A percentile compares a stretch with the other conserved stretches of the same genome.
These are phyloP conservation scores for Lumbricus terrestris DNA, from an alignment of 2,888 invertebrate genomes.

Conservation along the genomic window DNA sequence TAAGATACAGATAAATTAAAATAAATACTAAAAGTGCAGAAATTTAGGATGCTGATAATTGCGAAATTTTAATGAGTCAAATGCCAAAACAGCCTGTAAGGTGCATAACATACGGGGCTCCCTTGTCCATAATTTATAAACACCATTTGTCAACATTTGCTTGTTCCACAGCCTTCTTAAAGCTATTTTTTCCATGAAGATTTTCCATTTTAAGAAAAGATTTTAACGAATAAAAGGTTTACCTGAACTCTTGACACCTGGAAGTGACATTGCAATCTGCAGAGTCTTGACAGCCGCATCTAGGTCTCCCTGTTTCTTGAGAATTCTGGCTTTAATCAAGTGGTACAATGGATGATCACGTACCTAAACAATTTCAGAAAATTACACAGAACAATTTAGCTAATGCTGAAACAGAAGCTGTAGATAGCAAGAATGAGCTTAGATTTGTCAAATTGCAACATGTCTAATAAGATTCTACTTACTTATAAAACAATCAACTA, in stretches of 20 bases:
- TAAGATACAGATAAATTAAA: neutral
- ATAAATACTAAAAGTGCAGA: no score
- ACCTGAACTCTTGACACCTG: constrained; percentile 61
- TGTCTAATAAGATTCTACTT: no score
- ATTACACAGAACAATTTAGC: neutral
- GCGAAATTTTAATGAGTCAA: neutral
- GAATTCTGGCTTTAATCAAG: constrained; percentile 78
- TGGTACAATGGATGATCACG: constrained; percentile 88
- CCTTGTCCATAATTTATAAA: neutral
- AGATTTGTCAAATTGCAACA: neutral
- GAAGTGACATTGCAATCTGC: constrained; percentile 72
- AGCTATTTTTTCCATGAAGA: neutral
- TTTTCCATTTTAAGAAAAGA: neutral
- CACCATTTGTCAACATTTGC: neutral
- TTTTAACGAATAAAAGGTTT: neutral
- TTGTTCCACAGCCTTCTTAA: neutral
- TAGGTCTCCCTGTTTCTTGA: constrained; percentile 69
- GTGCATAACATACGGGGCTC: neutral
- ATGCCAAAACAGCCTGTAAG: neutral
- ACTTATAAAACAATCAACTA: neutral
- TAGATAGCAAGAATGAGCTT: neutral
- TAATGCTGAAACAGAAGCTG: neutral
- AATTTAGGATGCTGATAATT: neutral
- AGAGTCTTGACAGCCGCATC: constrained; percentile 69
- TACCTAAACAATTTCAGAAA: constrained; percentile 59